Evolutionary conservation across 2,113 vertebrate genomes (phyloP), one percentile per base, ranked within the genome.

Genomic region (Malurus melanocephalus): DNA sequence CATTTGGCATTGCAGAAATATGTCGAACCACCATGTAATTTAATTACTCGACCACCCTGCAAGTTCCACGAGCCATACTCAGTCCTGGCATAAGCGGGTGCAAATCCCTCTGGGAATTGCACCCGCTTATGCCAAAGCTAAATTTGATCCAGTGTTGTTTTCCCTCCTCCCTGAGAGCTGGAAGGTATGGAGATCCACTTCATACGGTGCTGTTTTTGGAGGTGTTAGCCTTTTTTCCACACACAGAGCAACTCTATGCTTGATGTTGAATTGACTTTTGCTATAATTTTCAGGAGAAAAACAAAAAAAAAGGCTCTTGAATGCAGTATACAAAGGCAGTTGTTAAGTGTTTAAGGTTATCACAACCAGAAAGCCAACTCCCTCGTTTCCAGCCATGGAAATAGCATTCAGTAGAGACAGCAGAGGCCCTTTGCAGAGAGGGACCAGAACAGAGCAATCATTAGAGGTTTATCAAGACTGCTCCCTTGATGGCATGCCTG

Each of bases 31-130:
- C 66, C 82, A 64, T 10, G 20, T 86, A 93, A 88, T 95, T 96
- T 96, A 96, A 96, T 96, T 95, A 94, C 77, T 13, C 1, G 93
- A 95, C 96, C 95, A 95, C 95, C 96, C 95, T 96, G 90, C 66
- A 83, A 92, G 94, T 86, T 95, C 55, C 90, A 78, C 52, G 55
- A 93, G 88, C 64, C 87, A 80, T 88, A 83, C 55, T 85, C 85
- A 80, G 38, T 89, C 78, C 82, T 94, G 90, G 89, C 93, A 61
- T 45, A 88, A 88, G 85, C 81, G 61, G 93, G 88, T 95, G 90
- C 89, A 95, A 94, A 38, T 95, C 93, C 64, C 91, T 30, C 11
- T 20, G 90, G 85, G 93, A 93, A 42, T 89, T 81, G 90, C 90
- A 93, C 88, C 94, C 52, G 40, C 71, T 93, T 91, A 76, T 1